Evolutionary conservation across 2,888 invertebrate species (phyloP).

Genomic region (Acanthosepion lycidas): DNA sequence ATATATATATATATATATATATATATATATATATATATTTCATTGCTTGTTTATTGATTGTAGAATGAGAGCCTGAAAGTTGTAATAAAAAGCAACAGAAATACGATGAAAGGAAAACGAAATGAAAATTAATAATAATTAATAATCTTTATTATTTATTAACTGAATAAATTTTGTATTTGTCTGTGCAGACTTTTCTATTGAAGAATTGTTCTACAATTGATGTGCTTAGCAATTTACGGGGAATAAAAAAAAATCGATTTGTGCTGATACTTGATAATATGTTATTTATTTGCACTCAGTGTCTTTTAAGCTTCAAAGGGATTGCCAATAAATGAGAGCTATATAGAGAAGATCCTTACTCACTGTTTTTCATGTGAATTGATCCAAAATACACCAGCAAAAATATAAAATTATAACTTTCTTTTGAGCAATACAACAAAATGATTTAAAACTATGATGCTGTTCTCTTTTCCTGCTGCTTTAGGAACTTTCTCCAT

Average conservation of each 20-base stretch:
- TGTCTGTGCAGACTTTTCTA: no score
- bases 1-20: no score
- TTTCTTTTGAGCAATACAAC: not conserved
- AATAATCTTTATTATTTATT: no score
- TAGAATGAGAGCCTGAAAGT: no score
- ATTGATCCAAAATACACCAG: not conserved
- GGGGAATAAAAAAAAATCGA: not conserved
- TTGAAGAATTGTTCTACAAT: not conserved
- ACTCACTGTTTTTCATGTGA: not conserved
- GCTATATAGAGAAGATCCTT: not conserved
- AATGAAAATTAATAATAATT: no score
- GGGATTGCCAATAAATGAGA: not conserved
- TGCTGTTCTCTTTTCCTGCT: not conserved
- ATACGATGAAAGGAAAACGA: no score
- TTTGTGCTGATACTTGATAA: not conserved
- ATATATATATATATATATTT: no score
- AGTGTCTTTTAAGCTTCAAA: not conserved
- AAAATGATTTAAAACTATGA: not conserved
- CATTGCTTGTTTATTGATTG: no score
- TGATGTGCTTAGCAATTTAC: not conserved
- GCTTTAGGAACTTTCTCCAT: not conserved
- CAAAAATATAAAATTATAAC: not conserved
- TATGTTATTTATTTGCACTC: not conserved
- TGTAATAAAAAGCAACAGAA: no score
- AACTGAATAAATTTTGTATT: no score